phyloP scores from a whole-genome alignment of 2,113 vertebrate species.

The Aphyosemion australe region DNA sequence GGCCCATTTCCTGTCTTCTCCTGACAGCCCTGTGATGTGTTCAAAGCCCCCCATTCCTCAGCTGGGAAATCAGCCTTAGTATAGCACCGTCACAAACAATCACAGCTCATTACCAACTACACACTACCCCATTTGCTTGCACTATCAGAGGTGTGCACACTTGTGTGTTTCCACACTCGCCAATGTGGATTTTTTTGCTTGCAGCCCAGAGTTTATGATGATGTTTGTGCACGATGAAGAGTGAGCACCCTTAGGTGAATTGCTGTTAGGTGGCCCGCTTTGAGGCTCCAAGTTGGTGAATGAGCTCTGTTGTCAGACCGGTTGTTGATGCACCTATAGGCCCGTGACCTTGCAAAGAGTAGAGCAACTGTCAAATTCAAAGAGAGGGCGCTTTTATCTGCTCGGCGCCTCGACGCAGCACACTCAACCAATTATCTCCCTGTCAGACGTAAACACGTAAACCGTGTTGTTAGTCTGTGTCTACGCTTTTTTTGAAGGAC shows the following conservation, averaged over 20 bases:
- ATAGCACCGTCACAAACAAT: slow-evolving; percentile 76
- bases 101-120: slow-evolving; percentile 73
- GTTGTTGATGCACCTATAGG: slow-evolving; percentile 24
- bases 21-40: slow-evolving; percentile 74
- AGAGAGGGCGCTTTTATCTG: slow-evolving; percentile 56
- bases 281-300: slow-evolving; percentile 30
- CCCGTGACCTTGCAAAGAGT: slow-evolving; percentile 45
- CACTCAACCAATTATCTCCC: slow-evolving; percentile 62
- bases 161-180: not conserved
- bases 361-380: slow-evolving; percentile 50
- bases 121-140: slow-evolving; percentile 68
- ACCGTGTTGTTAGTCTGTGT: slow-evolving; percentile 22
- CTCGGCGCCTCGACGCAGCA: slow-evolving; percentile 21
- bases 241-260: slow-evolving; percentile 31
- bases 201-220: slow-evolving; percentile 11
- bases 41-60: slow-evolving; percentile 68
- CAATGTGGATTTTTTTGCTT: slow-evolving; percentile 1
- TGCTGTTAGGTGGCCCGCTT: slow-evolving; percentile 30
- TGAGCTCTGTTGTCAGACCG: slow-evolving; percentile 30
- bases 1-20: slow-evolving; percentile 67
- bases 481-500: slow-evolving; percentile 54
- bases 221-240: slow-evolving; percentile 41
- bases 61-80: slow-evolving; percentile 77
- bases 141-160: slow-evolving; percentile 25
- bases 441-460: slow-evolving; percentile 43